These are phyloP conservation scores for Leuciscus waleckii DNA, from an alignment of 2,797 vertebrate genomes.

Conservation along the genomic window DNA sequence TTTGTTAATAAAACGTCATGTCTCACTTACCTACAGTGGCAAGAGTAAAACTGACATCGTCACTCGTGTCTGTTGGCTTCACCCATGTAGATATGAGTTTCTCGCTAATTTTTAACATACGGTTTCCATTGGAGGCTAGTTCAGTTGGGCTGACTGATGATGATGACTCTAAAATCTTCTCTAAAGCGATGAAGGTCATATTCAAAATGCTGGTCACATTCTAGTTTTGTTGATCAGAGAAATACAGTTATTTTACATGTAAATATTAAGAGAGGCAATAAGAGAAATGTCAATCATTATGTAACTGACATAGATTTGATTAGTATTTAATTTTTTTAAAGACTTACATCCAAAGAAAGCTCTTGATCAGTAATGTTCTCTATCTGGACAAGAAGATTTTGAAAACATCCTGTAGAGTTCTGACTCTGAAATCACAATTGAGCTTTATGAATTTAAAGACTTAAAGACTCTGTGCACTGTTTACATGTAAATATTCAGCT, in stretches of 20 bases:
- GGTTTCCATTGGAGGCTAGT: neutral
- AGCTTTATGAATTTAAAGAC: no score
- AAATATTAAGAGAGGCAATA: neutral
- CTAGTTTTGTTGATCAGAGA: neutral
- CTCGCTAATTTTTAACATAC: neutral
- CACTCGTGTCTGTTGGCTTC: neutral
- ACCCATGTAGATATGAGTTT: neutral
- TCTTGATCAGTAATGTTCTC: neutral
- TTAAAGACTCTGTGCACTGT: neutral
- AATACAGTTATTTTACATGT: neutral
- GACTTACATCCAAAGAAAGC: neutral
- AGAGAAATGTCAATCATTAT: neutral
- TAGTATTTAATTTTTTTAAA: rapidly evolving
- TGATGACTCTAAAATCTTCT: neutral
- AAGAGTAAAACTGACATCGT: neutral
- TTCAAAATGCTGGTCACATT: neutral
- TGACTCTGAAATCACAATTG: neutral
- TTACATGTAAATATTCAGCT: neutral
- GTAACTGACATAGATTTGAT: neutral
- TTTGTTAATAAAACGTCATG: no score
- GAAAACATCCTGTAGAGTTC: neutral
- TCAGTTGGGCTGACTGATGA: neutral
- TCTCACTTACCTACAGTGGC: neutral
- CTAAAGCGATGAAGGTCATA: neutral
- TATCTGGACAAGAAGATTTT: neutral